phyloP scores from a whole-genome alignment of 1,140 invertebrate species.

The Drosophila setifemur region DNA sequence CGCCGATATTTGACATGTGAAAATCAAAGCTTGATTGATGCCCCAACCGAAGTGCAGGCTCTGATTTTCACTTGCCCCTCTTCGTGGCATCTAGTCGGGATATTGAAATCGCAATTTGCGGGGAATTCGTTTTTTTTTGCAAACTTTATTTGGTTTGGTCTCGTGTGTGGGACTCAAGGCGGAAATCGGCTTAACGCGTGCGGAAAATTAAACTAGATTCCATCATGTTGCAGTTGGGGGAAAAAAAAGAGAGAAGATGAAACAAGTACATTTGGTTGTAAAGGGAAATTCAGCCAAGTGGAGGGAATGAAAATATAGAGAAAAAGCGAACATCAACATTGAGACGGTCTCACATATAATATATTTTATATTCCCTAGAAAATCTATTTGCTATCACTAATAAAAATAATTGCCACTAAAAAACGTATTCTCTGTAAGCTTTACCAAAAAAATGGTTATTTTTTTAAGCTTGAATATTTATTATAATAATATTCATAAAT shows the following conservation, averaged over 20 bases:
- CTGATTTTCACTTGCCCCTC: conserved; percentile 10
- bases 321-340: no score
- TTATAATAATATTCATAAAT: no score
- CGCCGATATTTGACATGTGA: conserved; percentile 65
- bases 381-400: no score
- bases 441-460: no score
- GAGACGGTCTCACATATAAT: no score
- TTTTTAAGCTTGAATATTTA: no score
- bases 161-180: conserved; percentile 37
- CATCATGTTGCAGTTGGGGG: neutral
- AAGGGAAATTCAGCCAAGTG: neutral
- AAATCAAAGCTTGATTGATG: conserved; percentile 77
- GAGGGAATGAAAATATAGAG: no score
- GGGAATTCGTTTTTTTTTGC: neutral
- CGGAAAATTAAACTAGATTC: conserved; percentile 45
- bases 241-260: neutral
- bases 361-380: no score
- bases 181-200: conserved; percentile 45
- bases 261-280: neutral
- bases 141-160: neutral
- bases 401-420: no score
- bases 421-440: no score
- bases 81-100: neutral
- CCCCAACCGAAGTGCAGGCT: conserved; percentile 25
- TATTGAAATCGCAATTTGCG: conserved; percentile 32